Conservation (phyloP, 1,140 invertebrate genomes). For the Papilio polyxenes region DNA sequence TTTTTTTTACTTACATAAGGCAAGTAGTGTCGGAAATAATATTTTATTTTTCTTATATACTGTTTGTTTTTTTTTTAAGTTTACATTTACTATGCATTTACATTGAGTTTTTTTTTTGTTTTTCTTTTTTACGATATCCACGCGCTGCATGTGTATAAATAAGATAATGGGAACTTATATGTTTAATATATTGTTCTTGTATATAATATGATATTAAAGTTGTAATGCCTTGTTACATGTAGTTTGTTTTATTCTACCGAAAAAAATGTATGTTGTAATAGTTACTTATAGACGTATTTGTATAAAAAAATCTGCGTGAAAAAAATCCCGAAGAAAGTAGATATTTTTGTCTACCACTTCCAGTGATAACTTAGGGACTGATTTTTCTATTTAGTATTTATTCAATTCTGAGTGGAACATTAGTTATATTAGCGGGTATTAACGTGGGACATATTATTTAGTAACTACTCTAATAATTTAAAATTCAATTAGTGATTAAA, state of each 20-base stretch:
- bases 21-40: slow-evolving; percentile 30
- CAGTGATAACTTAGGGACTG: no score
- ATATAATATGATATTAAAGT: slow-evolving; percentile 67
- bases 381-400: no score
- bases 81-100: slow-evolving; percentile 70
- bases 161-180: slow-evolving; percentile 43
- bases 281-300: background rate
- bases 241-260: slow-evolving; percentile 48
- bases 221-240: slow-evolving; percentile 62
- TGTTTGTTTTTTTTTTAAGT: slow-evolving; percentile 50
- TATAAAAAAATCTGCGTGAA: no score
- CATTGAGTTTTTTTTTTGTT: slow-evolving; percentile 42
- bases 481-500: background rate
- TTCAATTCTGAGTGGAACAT: no score
- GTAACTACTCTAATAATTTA: background rate
- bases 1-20: background rate
- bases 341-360: no score
- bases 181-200: slow-evolving; percentile 58
- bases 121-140: slow-evolving; percentile 37
- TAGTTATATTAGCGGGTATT: no score
- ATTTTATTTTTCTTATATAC: slow-evolving; percentile 37
- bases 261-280: background rate
- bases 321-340: no score
- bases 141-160: slow-evolving; percentile 40
- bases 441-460: background rate